phyloP scores from a whole-genome alignment of 1,140 invertebrate species.

The Zaprionus capensis region DNA sequence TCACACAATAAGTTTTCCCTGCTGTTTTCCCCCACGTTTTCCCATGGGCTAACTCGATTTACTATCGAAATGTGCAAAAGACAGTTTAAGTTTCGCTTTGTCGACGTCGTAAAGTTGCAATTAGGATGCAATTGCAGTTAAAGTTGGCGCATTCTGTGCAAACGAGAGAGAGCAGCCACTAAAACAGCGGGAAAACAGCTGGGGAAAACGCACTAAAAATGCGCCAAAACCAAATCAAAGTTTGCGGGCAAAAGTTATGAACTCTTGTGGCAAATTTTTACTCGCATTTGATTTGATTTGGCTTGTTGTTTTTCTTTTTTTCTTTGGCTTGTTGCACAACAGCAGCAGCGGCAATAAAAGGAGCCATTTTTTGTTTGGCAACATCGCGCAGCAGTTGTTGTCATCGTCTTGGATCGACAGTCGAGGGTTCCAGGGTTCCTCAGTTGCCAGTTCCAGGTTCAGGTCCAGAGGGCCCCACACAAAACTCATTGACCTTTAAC shows the following conservation, averaged over 20 bases:
- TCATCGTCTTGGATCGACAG: conserved; percentile 32
- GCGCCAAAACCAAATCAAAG: background rate
- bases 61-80: conserved; percentile 7
- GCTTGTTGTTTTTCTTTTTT: too few species aligned
- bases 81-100: conserved; percentile 5
- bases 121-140: conserved; percentile 33
- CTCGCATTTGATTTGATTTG: conserved; percentile 25
- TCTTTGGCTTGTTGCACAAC: background rate
- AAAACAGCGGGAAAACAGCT: background rate
- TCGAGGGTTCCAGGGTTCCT: conserved; percentile 48
- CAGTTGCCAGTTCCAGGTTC: conserved; percentile 57
- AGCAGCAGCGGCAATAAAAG: conserved; percentile 11
- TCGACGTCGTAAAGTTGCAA: conserved; percentile 16
- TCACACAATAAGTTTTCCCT: conserved; percentile 43
- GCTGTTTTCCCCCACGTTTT: conserved; percentile 22
- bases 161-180: background rate
- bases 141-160: background rate
- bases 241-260: conserved; percentile 1
- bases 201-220: background rate
- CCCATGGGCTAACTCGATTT: conserved; percentile 5
- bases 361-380: conserved; percentile 17
- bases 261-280: background rate
- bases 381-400: too few species aligned
- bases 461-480: conserved; percentile 62
- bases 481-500: conserved; percentile 79